phyloP scores from a whole-genome alignment of 2,113 vertebrate genomes.

The Lagopus leucura region DNA sequence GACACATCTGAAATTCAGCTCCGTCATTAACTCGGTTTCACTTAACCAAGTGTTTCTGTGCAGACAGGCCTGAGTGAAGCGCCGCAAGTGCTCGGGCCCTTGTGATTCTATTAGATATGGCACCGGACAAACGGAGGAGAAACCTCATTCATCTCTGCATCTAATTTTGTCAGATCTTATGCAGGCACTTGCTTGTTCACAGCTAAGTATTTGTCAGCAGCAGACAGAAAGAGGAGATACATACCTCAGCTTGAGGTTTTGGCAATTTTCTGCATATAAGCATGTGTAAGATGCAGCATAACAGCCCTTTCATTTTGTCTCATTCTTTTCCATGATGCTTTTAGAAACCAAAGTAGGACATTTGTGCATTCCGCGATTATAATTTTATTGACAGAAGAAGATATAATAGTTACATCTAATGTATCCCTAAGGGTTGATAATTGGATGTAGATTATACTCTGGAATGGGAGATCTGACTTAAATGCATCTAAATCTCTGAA shows the following conservation, averaged over 20 bases:
- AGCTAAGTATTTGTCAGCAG: background rate
- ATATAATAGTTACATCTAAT: slow-evolving; percentile 75
- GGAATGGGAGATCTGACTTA: slow-evolving; percentile 49
- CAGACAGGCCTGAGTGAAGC: background rate
- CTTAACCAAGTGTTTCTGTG: background rate
- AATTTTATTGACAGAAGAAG: slow-evolving; percentile 78
- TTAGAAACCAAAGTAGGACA: slow-evolving; percentile 68
- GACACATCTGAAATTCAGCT: slow-evolving; percentile 18
- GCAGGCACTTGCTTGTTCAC: background rate
- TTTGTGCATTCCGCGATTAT: slow-evolving; percentile 67
- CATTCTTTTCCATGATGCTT: slow-evolving; percentile 49
- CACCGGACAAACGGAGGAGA: background rate
- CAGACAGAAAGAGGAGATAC: background rate
- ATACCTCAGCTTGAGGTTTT: slow-evolving; percentile 17
- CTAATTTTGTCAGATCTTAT: background rate
- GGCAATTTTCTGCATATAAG: slow-evolving; percentile 36
- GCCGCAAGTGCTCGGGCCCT: background rate
- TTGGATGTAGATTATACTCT: slow-evolving; percentile 59
- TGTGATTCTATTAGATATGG: background rate
- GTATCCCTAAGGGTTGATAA: slow-evolving; percentile 53
- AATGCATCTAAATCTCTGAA: slow-evolving; percentile 68
- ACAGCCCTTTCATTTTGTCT: slow-evolving; percentile 55
- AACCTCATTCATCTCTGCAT: background rate
- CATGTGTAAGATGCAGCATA: slow-evolving; percentile 37
- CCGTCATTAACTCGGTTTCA: slow-evolving; percentile 18